Conservation (phyloP, 2,888 invertebrate genomes). For the Eupithecia inturbata region DNA sequence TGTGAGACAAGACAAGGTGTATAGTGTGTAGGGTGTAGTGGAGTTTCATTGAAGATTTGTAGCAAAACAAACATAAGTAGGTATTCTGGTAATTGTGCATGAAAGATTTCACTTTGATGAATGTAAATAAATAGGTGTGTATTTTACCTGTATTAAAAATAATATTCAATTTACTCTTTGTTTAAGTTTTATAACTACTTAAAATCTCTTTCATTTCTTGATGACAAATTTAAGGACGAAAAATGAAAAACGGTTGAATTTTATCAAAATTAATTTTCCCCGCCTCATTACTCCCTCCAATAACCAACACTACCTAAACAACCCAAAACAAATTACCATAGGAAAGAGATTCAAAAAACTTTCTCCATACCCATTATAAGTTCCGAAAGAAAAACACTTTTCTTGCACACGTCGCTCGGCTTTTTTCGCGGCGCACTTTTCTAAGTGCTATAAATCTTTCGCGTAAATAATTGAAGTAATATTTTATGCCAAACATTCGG, state of each 20-base stretch:
- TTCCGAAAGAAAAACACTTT: conserved; percentile 84
- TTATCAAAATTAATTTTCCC: conserved; percentile 29
- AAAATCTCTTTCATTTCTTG: not conserved
- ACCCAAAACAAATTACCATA: conserved; percentile 83
- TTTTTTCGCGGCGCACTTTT: conserved; percentile 84
- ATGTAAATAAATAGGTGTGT: not conserved
- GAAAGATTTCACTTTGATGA: not conserved
- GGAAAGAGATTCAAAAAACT: conserved; percentile 81
- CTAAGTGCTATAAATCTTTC: conserved; percentile 83
- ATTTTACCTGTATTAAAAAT: not conserved
- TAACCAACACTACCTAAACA: conserved; percentile 74
- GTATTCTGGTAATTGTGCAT: not conserved
- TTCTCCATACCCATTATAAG: conserved; percentile 83
- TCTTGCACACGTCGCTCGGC: conserved; percentile 82
- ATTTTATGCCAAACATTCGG: conserved; percentile 85
- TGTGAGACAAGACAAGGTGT: too few relatives aligned
- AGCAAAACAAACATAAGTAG: not conserved
- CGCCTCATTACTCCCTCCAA: conserved; percentile 42
- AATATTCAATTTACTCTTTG: too few relatives aligned
- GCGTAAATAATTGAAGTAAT: conserved; percentile 85
- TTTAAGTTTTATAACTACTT: not conserved
- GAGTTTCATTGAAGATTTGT: not conserved
- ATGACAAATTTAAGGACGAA: not conserved
- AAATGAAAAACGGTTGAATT: not conserved
- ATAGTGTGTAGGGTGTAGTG: not conserved